Evolutionary conservation across 2,888 invertebrate genomes (phyloP).

Genomic region (Ophion slaviceki): DNA sequence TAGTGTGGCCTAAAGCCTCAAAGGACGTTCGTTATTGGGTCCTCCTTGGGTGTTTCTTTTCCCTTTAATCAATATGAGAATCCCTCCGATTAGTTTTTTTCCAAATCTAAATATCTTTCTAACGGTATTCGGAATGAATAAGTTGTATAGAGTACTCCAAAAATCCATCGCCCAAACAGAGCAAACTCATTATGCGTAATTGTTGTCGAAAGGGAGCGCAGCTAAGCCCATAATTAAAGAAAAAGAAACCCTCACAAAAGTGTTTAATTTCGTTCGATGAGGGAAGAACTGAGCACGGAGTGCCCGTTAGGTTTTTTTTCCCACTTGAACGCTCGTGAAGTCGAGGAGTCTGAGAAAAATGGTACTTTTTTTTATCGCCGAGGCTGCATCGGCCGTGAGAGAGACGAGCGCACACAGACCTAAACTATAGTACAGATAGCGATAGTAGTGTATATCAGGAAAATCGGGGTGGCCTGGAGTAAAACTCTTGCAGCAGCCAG

Average conservation of each 20-base stretch:
- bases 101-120: too few relatives aligned
- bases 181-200: background rate
- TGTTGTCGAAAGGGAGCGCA: background rate
- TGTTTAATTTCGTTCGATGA: slow-evolving; percentile 59
- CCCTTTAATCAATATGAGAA: too few relatives aligned
- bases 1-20: too few relatives aligned
- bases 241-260: slow-evolving; percentile 1
- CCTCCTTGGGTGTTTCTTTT: too few relatives aligned
- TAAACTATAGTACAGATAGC: background rate
- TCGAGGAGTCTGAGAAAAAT: slow-evolving; percentile 30
- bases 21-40: too few relatives aligned
- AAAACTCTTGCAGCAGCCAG: background rate
- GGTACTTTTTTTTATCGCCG: slow-evolving; percentile 21
- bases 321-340: slow-evolving; percentile 38
- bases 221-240: background rate
- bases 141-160: background rate
- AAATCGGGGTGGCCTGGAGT: slow-evolving; percentile 45
- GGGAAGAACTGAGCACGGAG: slow-evolving; percentile 56
- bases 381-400: background rate
- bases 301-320: slow-evolving; percentile 48
- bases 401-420: background rate
- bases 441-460: slow-evolving; percentile 18
- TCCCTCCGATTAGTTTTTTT: too few relatives aligned
- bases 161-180: background rate
- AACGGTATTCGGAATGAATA: background rate